Evolutionary conservation across 2,888 invertebrate species (phyloP), one percentile per base, ranked within the genome.

Genomic region (Oligia strigilis): DNA sequence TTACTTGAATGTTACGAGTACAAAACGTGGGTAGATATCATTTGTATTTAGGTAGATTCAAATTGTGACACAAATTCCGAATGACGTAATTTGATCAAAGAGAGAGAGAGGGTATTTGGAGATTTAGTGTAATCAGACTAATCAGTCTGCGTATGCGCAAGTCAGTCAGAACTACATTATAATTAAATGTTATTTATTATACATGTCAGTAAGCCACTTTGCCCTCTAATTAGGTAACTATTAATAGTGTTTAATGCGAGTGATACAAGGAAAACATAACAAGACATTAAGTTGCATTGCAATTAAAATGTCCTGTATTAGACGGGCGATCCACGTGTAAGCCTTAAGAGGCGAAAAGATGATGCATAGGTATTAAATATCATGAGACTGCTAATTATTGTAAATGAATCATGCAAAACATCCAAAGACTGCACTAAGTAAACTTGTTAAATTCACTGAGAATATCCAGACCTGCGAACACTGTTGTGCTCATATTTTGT

Each of bases 321-420:
- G 11, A 60, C 55, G 4, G 23, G 70, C 36, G 40, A 36, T 23
- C 40, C 86, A 84, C 72, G 86, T 78, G 83, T 36, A 77, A 75
- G 46, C 43, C 75, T 40, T 64, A 52, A 49, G 46, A 29, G 62
- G 72, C 66, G 19, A 70, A 17, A 58, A 81, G 82, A 84, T 78
- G 77, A 80, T 77, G 65, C 74, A 77, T 79, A 49, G 17, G 13
- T 71, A 69, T 76, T 65, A 75, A 87, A 80, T 81, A 84, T 81
- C 75, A 79, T 75, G 72, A 81, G 80, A 77, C 49, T 58, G 69
- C 36, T 78, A 78, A 80, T 86, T 78, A 83, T 60, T 73, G 46
- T 43, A 62, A 81, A 81, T 78, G 72, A 87, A 75, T 84, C 69
- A 78, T 78, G 55, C 69, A 81, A 69, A 78, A 76, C 78, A 81